A percentile compares a stretch with the other conserved stretches of the same genome.
These are phyloP conservation scores for Drosophila nr. perissopoda DNA, from an alignment of 2,888 invertebrate species.

Conservation along the genomic window DNA sequence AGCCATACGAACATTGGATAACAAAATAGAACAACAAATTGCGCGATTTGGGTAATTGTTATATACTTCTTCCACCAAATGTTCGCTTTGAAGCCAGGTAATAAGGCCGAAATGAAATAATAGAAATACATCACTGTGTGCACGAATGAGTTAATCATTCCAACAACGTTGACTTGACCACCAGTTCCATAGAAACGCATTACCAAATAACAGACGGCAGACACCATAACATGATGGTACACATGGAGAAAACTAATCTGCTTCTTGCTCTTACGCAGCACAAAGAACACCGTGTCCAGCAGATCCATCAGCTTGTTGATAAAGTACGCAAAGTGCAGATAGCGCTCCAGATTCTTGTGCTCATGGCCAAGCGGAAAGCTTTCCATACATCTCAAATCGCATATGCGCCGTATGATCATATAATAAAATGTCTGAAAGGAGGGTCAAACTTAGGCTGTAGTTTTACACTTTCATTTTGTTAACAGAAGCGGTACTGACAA, in stretches of 20 bases:
- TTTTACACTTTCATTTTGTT: not conserved
- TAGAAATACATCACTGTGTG: conserved; percentile 86
- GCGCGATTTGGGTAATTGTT: conserved; percentile 86
- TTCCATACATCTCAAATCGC: conserved; percentile 47
- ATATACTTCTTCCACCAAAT: conserved; percentile 86
- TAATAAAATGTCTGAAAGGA: conserved; percentile 41
- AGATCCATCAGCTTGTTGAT: conserved; percentile 90
- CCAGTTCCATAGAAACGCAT: conserved; percentile 90
- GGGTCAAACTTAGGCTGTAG: not conserved
- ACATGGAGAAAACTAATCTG: conserved; percentile 95
- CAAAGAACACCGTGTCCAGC: conserved; percentile 93
- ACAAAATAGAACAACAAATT: conserved; percentile 88
- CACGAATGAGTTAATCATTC: conserved; percentile 85
- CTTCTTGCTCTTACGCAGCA: conserved; percentile 93
- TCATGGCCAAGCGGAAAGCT: conserved; percentile 33
- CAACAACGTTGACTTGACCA: conserved; percentile 85
- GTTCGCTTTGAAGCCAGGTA: conserved; percentile 85
- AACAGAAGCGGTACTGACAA: conserved; percentile 28
- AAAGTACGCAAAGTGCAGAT: conserved; percentile 68
- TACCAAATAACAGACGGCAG: conserved; percentile 89
- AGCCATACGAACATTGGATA: conserved; percentile 85
- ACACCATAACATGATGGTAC: conserved; percentile 94
- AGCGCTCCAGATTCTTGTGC: conserved; percentile 38
- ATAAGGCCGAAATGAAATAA: conserved; percentile 85
- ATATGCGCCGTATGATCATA: conserved; percentile 28